A percentile compares a stretch with the other conserved stretches of the same genome.
Evolutionary conservation across 2,888 invertebrate species (phyloP).

Genomic region (Luperina testacea): DNA sequence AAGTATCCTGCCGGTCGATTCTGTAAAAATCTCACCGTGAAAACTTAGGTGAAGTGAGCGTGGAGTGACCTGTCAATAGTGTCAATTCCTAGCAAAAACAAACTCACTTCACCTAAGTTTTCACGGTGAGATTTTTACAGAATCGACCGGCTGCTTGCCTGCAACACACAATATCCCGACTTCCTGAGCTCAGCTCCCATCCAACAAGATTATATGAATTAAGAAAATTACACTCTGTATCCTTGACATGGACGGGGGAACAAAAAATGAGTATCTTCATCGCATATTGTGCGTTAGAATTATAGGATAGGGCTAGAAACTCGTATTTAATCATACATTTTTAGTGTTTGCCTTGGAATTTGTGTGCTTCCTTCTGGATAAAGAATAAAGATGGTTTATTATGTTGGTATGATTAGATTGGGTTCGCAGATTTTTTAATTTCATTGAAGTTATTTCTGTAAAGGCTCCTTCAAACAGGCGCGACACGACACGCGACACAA

Average conservation of each 20-base stretch:
- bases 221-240: slow-evolving; percentile 75
- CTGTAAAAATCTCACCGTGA: no score
- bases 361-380: slow-evolving; percentile 33
- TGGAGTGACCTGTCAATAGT: no score
- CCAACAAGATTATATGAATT: slow-evolving; percentile 79
- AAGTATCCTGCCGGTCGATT: no score
- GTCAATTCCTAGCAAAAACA: no score
- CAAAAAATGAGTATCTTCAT: slow-evolving; percentile 67
- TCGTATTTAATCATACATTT: slow-evolving; percentile 55
- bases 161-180: slow-evolving; percentile 30
- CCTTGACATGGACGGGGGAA: slow-evolving; percentile 62
- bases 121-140: no score
- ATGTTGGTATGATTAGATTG: background rate
- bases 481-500: no score
- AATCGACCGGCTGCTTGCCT: no score
- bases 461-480: no score
- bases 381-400: slow-evolving; percentile 3
- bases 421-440: background rate
- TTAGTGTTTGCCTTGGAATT: slow-evolving; percentile 48
- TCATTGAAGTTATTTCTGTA: no score
- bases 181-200: slow-evolving; percentile 49
- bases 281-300: slow-evolving; percentile 62
- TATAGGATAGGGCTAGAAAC: slow-evolving; percentile 52
- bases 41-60: no score
- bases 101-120: no score